Conservation (phyloP, 2,113 vertebrate genomes). For the Parus major region DNA sequence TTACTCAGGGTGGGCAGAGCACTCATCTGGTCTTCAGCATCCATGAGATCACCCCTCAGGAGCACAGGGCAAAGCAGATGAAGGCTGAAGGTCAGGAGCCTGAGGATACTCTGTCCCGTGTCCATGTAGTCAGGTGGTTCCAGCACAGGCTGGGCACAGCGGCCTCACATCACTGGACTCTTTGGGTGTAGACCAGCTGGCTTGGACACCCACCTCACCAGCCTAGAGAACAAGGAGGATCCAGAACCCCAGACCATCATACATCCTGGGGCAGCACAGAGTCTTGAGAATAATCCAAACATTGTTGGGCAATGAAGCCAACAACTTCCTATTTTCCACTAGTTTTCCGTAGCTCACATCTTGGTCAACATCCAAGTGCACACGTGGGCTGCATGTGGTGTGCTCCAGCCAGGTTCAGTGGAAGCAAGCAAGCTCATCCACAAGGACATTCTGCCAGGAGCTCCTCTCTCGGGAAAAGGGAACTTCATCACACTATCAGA, state of each 20-base stretch:
- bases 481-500: neutral
- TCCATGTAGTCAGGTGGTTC: neutral
- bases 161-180: neutral
- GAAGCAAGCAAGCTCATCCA: neutral
- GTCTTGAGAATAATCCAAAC: neutral
- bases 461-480: neutral
- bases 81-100: neutral
- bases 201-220: neutral
- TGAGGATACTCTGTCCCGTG: neutral
- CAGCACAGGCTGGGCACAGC: neutral
- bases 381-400: neutral
- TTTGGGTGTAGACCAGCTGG: neutral
- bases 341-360: neutral
- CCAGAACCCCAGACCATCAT: neutral
- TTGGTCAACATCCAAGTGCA: neutral
- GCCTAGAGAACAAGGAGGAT: neutral
- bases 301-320: fast-evolving
- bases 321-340: neutral
- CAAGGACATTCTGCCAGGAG: neutral
- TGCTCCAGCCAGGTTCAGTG: neutral
- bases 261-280: neutral
- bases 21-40: neutral
- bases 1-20: neutral
- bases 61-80: neutral
- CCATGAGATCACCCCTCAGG: neutral